Base-by-base conservation (phyloP, 2,888 invertebrate genomes). In the Petrolisthes manimaculis region DNA sequence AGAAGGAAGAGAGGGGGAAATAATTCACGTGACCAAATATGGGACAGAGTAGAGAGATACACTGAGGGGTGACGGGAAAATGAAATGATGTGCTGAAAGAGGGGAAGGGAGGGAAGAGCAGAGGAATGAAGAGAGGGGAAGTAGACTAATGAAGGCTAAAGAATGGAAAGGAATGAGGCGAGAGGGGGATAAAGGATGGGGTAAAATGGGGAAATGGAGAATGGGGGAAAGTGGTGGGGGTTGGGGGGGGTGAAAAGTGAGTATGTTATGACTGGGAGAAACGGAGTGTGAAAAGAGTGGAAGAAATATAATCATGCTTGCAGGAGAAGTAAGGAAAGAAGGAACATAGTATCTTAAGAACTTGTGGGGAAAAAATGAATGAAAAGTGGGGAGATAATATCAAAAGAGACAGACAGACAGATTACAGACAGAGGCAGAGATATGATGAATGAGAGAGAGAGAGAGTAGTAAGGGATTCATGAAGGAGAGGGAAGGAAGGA, bases 281-380 rank as follows among this genome's bases (percentile, higher is more conserved):
- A 14, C 55, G 14, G 55, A 67, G 74, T 9, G 75, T 55, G 74
- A 77, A 61, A 53, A 51, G 61, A 77, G 21, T 77, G 24, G 83
- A 75, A 55, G 55, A 56, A 24, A n/a, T 37, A 51, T n/a, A 56
- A 56, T 21, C n/a, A 21, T 0, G 14, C 53, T 3, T 18, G 9
- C 51, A 37, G 82, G 24, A 9, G 82, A 61, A 9, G 37, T 56
- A 56, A n/a, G 61, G 81, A 61, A 18, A 37, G 81, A 61, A 24
- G 61, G 56, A 81, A 18, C 37, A 37, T 2, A 37, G 37, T 1
- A 37, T 37, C 37, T 37, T 37, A 37, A 37, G 37, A 1, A 37
- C 37, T 37, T 37, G 37, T 37, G 37, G 2, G 2, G 2, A 37
- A 37, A 37, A 37, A 37, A 37, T 37, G 37, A 37, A 37, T 37